phyloP scores from a whole-genome alignment of 2,888 invertebrate species.

The Achlya flavicornis region DNA sequence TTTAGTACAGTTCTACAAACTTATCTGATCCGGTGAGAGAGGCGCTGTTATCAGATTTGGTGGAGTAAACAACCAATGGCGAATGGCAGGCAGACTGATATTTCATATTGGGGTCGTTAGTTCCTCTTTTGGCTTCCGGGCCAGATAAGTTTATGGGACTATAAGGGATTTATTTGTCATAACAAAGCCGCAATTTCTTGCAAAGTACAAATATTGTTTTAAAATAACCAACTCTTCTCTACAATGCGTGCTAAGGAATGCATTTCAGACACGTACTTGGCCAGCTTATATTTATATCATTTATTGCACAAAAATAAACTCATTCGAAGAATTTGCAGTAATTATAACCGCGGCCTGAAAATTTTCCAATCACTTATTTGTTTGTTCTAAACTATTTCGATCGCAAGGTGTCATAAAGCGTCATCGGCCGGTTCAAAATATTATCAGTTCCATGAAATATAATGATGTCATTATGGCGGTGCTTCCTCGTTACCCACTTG shows the following conservation, averaged over 20 bases:
- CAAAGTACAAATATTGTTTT: too few species aligned
- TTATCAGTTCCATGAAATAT: conserved; percentile 38
- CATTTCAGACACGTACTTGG: neutral
- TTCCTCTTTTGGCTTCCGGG: too few species aligned
- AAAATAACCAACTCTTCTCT: neutral
- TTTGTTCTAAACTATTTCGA: conserved; percentile 47
- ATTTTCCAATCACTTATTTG: conserved; percentile 54
- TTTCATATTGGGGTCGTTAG: too few species aligned
- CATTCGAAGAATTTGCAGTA: conserved; percentile 17
- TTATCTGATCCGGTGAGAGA: too few species aligned
- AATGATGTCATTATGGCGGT: conserved; percentile 15
- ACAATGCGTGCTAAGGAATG: too few species aligned
- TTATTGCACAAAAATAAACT: neutral
- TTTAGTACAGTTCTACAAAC: too few species aligned
- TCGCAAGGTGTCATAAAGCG: conserved; percentile 27
- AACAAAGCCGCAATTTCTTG: too few species aligned
- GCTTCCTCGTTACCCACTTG: conserved; percentile 12
- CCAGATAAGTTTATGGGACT: too few species aligned
- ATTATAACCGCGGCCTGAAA: conserved; percentile 38
- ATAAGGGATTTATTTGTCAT: too few species aligned
- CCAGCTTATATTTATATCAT: neutral
- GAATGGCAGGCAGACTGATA: too few species aligned
- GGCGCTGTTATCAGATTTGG: too few species aligned
- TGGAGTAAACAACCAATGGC: too few species aligned
- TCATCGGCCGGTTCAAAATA: conserved; percentile 34